Conservation (phyloP, 2,888 invertebrate genomes). For the Drosophila histrio region DNA sequence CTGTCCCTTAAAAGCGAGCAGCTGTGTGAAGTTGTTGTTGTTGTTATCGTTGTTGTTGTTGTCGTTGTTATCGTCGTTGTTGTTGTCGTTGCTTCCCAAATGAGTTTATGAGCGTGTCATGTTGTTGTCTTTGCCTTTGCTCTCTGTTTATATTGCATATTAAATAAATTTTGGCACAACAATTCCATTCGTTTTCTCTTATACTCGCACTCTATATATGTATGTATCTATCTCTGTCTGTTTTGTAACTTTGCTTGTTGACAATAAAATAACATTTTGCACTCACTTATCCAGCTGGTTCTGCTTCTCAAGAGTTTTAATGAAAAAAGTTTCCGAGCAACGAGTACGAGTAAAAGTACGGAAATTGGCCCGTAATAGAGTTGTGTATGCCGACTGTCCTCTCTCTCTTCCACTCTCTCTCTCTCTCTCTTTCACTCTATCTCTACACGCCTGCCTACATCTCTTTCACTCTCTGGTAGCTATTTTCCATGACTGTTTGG, state of each 20-base stretch:
- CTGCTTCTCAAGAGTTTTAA: slow-evolving; percentile 65
- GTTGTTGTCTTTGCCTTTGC: slow-evolving; percentile 50
- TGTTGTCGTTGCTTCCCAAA: slow-evolving; percentile 37
- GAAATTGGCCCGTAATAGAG: slow-evolving; percentile 64
- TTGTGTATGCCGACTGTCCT: slow-evolving; percentile 32
- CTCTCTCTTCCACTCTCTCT: neutral
- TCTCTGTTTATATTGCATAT: slow-evolving; percentile 75
- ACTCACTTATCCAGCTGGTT: slow-evolving; percentile 76
- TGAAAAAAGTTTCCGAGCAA: slow-evolving; percentile 69
- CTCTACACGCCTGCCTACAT: neutral
- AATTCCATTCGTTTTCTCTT: slow-evolving; percentile 22
- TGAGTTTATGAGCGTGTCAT: slow-evolving; percentile 77
- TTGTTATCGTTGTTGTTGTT: neutral
- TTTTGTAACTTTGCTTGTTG: slow-evolving; percentile 68
- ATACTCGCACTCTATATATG: neutral
- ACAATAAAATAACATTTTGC: slow-evolving; percentile 81
- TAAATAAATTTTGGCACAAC: slow-evolving; percentile 69
- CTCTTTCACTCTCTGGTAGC: neutral
- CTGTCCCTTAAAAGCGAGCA: slow-evolving; percentile 37
- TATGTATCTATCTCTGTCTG: slow-evolving; percentile 1
- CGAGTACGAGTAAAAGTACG: slow-evolving; percentile 11
- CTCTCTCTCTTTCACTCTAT: neutral
- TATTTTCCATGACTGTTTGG: slow-evolving; percentile 32
- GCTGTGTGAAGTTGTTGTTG: slow-evolving; percentile 39
- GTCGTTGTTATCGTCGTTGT: neutral